Base-by-base conservation (phyloP, 2,113 vertebrate species). In the Antechinus flavipes region DNA sequence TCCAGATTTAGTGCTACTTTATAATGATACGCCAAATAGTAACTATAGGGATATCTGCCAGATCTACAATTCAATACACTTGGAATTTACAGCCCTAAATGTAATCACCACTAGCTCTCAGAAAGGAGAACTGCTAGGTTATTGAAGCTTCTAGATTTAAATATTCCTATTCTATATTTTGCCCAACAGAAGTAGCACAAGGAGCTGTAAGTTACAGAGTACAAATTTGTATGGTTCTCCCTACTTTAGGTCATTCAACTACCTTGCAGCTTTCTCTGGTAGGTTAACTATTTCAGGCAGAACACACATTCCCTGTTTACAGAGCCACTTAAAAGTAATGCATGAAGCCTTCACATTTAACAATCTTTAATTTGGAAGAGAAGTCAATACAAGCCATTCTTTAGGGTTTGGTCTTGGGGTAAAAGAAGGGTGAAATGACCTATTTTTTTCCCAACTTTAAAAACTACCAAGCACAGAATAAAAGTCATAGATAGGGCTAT, bases 291-390 rank as follows among this genome's bases (percentile, higher is more conserved):
- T 96, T 97, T 97, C 97, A 98, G 91, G 96, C 97, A 98, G 98
- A 98, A 97, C 94, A 84, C 68, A 42, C n/a, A 84, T 84, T 97
- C 98, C 98, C 96, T 92, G 92, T 97, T 98, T 97, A 97, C 95
- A 98, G 91, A 96, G 26, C 95, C 68, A 96, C 95, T 98, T 98
- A 93, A 98, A 55, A 98, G 97, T 97, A 98, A 98, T 98, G 97
- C 98, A 98, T 98, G 97, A 98, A 98, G 98, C 25, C 95, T 98
- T 98, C 97, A 98, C 97, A 98, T 98, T 98, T 98, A 98, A 97
- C 96, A 98, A 98, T 98, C 98, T 98, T 99, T 98, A 98, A 98
- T 98, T 98, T 97, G 98, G 97, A 98, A 98, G 97, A 96, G 97
- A 98, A 98, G 98, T 98, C 97, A 98, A 98, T 98, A 98, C 98